These are phyloP conservation scores for Akabosia matsudoensis DNA, from an alignment of 1,140 invertebrate genomes.

Conservation along the genomic window DNA sequence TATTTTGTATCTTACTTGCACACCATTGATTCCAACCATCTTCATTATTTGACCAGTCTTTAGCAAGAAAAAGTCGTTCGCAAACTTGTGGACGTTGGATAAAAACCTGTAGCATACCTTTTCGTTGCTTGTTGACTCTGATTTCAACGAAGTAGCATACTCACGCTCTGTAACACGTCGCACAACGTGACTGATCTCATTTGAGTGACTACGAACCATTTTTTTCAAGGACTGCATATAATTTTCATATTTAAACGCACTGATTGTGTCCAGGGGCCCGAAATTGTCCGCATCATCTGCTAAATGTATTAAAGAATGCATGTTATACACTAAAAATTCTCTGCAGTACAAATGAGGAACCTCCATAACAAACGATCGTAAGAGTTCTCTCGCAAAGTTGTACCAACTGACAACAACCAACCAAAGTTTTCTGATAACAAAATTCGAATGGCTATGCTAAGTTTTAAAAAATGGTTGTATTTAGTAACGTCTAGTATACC, in stretches of 20 bases:
- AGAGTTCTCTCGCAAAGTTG: conserved; percentile 47
- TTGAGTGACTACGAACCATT: neutral
- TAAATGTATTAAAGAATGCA: conserved; percentile 25
- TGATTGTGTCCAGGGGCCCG: conserved; percentile 15
- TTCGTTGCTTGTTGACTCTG: too few relatives aligned
- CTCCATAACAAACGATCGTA: conserved; percentile 49
- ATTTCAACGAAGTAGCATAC: too few relatives aligned
- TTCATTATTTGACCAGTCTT: too few relatives aligned
- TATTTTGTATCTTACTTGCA: too few relatives aligned
- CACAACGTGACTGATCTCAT: neutral
- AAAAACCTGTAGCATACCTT: too few relatives aligned
- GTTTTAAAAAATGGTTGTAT: conserved; percentile 40
- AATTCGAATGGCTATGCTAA: conserved; percentile 36
- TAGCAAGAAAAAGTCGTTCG: too few relatives aligned
- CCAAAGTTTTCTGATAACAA: neutral
- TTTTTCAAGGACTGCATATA: conserved; percentile 20
- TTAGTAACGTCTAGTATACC: neutral
- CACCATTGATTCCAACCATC: too few relatives aligned
- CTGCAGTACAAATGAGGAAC: conserved; percentile 47
- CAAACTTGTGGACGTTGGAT: too few relatives aligned
- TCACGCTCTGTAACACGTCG: too few relatives aligned
- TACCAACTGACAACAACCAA: too few relatives aligned
- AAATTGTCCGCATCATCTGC: neutral
- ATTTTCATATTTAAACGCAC: conserved; percentile 29
- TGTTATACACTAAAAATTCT: conserved; percentile 24